Conservation (phyloP, 1,140 invertebrate species). For the Stenopsyche tienmushanensis region DNA sequence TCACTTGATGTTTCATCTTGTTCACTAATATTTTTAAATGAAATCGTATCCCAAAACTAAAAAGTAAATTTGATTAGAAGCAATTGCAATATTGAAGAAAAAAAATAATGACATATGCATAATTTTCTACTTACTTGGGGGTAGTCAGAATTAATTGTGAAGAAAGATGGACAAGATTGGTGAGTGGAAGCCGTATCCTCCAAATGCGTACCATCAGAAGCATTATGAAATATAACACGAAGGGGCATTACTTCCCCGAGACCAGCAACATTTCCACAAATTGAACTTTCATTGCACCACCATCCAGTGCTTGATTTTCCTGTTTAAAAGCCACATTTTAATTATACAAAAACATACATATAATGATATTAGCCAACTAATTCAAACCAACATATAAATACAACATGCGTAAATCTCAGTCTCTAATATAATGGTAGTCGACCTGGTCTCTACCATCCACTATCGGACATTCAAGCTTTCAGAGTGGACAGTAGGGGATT, state of each 20-base stretch:
- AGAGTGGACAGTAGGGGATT: too few species aligned
- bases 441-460: background rate
- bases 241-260: conserved; percentile 69
- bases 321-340: conserved; percentile 5
- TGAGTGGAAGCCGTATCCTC: conserved; percentile 53
- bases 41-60: conserved; percentile 38
- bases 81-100: background rate
- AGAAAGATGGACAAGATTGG: conserved; percentile 45
- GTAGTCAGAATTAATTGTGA: conserved; percentile 44
- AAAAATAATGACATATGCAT: conserved; percentile 1
- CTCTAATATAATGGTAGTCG: too few species aligned
- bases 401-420: background rate
- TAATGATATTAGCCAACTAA: background rate
- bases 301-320: conserved; percentile 41
- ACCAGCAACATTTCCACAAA: conserved; percentile 51
- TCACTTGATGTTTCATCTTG: conserved; percentile 24
- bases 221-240: conserved; percentile 66
- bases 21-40: conserved; percentile 31
- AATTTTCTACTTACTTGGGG: conserved; percentile 45
- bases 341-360: background rate
- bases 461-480: background rate
- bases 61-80: conserved; percentile 7
- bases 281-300: conserved; percentile 46
- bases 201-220: conserved; percentile 69
- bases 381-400: background rate